Evolutionary conservation across 2,888 invertebrate species (phyloP).

Genomic region (Thecophora atra): DNA sequence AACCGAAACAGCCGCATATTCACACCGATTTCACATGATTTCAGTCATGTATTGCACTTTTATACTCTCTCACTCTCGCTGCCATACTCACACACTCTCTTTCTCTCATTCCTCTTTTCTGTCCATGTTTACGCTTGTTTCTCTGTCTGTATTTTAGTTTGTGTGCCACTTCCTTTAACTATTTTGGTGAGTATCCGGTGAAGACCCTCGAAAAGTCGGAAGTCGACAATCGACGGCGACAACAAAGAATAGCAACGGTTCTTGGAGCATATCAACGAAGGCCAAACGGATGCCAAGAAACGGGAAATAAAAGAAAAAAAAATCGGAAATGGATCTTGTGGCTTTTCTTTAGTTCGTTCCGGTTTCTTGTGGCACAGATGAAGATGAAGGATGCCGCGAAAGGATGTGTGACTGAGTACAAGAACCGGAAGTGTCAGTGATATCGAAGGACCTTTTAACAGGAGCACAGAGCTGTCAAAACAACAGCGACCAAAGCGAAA

Average conservation of each 20-base stretch:
- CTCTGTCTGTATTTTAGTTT: background rate
- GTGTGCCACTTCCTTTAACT: background rate
- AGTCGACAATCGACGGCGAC: no score
- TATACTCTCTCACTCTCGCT: no score
- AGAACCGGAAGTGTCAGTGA: slow-evolving; percentile 49
- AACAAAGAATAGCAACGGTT: no score
- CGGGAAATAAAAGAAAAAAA: background rate
- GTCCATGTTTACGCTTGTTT: no score
- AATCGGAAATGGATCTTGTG: background rate
- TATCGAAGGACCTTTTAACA: slow-evolving; percentile 49
- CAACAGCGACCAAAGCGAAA: background rate
- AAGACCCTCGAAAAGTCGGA: no score
- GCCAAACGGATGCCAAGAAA: background rate
- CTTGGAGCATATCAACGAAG: no score
- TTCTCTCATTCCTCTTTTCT: no score
- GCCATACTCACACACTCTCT: no score
- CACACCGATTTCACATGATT: background rate
- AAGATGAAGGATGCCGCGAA: background rate
- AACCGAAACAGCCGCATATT: slow-evolving; percentile 5
- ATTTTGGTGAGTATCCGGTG: no score
- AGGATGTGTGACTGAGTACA: background rate
- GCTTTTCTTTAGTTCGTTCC: background rate
- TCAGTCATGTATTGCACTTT: no score
- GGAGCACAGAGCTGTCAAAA: slow-evolving; percentile 39
- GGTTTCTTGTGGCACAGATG: background rate